phyloP scores from a whole-genome alignment of 2,113 vertebrate genomes.

The Pseudorectes ferrugineus region DNA sequence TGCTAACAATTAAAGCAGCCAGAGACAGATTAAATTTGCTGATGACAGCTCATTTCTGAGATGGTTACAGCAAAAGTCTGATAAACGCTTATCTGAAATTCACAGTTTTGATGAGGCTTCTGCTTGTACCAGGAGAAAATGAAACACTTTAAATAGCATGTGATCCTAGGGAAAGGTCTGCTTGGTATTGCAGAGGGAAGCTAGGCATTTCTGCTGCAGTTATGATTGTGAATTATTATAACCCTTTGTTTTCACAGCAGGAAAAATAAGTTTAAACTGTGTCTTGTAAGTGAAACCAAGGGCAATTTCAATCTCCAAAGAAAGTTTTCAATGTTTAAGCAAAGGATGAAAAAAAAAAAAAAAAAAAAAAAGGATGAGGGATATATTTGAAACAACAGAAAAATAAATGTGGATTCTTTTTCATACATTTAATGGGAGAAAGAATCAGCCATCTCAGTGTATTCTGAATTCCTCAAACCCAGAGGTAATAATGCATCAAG shows the following conservation, averaged over 20 bases:
- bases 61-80: slow-evolving; percentile 68
- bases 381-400: not conserved
- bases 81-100: slow-evolving; percentile 67
- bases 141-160: slow-evolving; percentile 63
- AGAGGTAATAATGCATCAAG: accelerated
- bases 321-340: not conserved
- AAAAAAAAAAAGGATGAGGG: accelerated
- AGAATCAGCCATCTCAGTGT: not conserved
- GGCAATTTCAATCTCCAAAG: not conserved
- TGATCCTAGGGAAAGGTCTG: slow-evolving; percentile 43
- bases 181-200: not conserved
- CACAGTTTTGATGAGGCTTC: slow-evolving; percentile 70
- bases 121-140: slow-evolving; percentile 68
- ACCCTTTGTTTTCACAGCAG: slow-evolving; percentile 26
- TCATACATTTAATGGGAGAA: not conserved
- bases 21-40: slow-evolving; percentile 70
- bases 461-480: not conserved
- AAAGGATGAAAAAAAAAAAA: accelerated
- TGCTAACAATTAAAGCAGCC: slow-evolving; percentile 62
- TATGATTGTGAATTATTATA: not conserved
- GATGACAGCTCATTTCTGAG: slow-evolving; percentile 73
- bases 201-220: not conserved
- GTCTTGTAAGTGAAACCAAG: not conserved
- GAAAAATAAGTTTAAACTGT: not conserved
- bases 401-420: not conserved